phyloP scores from a whole-genome alignment of 2,113 vertebrate genomes.

The Anser cygnoides region DNA sequence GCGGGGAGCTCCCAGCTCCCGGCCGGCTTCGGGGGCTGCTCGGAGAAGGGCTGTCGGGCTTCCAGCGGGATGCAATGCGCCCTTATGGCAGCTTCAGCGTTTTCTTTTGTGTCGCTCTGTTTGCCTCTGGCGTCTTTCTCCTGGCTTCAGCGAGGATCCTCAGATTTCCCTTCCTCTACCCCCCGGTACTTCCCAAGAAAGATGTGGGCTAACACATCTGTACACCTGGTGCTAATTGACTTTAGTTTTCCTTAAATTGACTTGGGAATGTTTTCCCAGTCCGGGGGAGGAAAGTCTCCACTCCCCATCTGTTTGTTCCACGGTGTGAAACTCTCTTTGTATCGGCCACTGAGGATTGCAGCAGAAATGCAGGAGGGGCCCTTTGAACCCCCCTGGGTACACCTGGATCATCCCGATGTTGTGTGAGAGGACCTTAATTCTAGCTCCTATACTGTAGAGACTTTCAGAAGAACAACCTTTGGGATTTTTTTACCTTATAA shows the following conservation, averaged over 20 bases:
- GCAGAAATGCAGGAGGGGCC: rapidly evolving
- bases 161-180: no score
- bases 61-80: no score
- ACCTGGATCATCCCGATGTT: rapidly evolving
- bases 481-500: background rate
- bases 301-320: background rate
- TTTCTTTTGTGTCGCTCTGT: no score
- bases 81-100: no score
- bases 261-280: rapidly evolving
- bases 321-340: rapidly evolving
- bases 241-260: background rate
- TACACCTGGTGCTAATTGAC: background rate
- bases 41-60: no score
- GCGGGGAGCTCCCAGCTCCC: no score
- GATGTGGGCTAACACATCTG: no score
- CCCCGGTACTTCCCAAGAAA: no score
- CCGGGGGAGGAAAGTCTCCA: rapidly evolving
- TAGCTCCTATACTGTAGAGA: background rate
- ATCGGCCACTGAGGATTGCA: rapidly evolving
- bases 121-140: no score
- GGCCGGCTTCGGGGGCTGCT: no score
- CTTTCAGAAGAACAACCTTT: rapidly evolving
- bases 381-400: rapidly evolving
- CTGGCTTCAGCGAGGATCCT: no score
- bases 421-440: background rate